phyloP scores from a whole-genome alignment of 1,140 invertebrate genomes.

The Polypedilum pembai region DNA sequence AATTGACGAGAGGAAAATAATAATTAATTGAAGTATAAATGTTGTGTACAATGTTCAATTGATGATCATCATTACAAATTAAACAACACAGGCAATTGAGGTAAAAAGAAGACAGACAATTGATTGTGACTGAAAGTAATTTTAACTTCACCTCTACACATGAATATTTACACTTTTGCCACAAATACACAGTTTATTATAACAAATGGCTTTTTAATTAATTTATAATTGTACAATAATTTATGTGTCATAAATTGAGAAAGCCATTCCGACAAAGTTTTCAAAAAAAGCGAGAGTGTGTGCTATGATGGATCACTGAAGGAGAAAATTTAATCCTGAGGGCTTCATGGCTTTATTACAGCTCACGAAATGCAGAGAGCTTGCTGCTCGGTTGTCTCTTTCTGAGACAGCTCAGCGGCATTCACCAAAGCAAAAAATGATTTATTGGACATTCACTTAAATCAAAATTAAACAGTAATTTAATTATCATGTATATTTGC shows the following conservation, averaged over 20 bases:
- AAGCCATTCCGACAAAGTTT: neutral
- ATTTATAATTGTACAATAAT: conserved; percentile 26
- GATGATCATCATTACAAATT: conserved; percentile 18
- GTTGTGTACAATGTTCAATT: neutral
- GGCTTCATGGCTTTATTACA: neutral
- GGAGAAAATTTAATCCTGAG: neutral
- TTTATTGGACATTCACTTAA: conserved; percentile 13
- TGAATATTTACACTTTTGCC: neutral
- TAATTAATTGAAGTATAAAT: conserved; percentile 20
- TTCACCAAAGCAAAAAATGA: neutral
- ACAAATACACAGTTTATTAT: neutral
- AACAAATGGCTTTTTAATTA: conserved; percentile 27
- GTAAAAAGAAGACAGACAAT: neutral
- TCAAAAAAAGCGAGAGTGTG: neutral
- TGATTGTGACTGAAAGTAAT: neutral
- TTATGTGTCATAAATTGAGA: neutral
- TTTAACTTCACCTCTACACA: neutral
- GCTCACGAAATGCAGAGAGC: too few relatives aligned
- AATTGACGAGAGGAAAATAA: too few relatives aligned
- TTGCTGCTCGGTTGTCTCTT: too few relatives aligned
- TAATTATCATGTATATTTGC: conserved; percentile 25
- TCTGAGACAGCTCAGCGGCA: too few relatives aligned
- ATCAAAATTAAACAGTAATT: conserved; percentile 25
- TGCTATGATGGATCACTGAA: neutral
- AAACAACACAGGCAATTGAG: neutral